Evolutionary conservation across 2,888 invertebrate species (phyloP).

Genomic region (Thymelicus lineola): DNA sequence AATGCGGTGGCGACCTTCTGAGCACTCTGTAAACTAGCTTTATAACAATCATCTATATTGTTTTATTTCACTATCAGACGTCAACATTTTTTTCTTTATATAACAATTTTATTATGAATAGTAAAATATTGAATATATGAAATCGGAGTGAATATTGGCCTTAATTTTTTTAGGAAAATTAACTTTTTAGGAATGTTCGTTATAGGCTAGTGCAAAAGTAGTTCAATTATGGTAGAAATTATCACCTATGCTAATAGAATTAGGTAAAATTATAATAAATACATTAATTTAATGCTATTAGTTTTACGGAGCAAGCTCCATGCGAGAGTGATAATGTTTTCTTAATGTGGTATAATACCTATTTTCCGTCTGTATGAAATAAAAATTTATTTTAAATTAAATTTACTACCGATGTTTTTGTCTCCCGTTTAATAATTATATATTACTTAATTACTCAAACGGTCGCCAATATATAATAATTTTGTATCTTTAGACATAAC

Average conservation of each 20-base stretch:
- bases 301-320: constrained; percentile 30
- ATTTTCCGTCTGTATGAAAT: constrained; percentile 29
- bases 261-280: constrained; percentile 49
- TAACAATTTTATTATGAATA: neutral
- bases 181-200: constrained; percentile 22
- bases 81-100: neutral
- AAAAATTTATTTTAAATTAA: constrained; percentile 11
- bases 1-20: constrained; percentile 34
- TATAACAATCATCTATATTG: neutral
- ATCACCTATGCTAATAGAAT: constrained; percentile 45
- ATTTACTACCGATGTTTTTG: neutral
- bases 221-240: constrained; percentile 39
- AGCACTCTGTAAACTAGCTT: constrained; percentile 26
- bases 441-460: constrained; percentile 34
- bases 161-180: constrained; percentile 21
- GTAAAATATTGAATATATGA: neutral
- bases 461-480: constrained; percentile 26
- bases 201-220: constrained; percentile 27
- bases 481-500: constrained; percentile 11
- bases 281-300: constrained; percentile 40
- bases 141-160: constrained; percentile 12
- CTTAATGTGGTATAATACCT: constrained; percentile 22
- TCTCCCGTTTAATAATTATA: constrained; percentile 6
- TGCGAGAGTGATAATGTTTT: constrained; percentile 33
- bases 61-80: neutral